Percentiles rank a stretch among this genome's conserved stretches.
Conservation (phyloP, 1,140 invertebrate genomes). For the Trichonephila clavata region DNA sequence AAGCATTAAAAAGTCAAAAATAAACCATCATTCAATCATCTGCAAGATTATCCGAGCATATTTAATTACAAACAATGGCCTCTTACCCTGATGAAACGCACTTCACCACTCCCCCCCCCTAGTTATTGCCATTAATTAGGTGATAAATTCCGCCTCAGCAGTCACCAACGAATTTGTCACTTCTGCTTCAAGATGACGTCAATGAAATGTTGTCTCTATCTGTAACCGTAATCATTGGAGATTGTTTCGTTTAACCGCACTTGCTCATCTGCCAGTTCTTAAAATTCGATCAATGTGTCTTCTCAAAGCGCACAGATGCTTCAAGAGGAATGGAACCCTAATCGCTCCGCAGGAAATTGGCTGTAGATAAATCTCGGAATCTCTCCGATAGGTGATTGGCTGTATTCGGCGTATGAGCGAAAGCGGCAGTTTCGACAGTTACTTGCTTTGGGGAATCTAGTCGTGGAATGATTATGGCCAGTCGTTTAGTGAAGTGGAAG, state of each 20-base stretch:
- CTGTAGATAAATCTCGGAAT: neutral
- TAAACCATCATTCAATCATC: too few species aligned
- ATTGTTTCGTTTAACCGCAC: conserved; percentile 24
- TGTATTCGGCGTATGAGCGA: conserved; percentile 3
- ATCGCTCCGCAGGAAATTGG: neutral
- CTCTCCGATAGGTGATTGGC: neutral
- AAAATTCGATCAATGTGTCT: conserved; percentile 15
- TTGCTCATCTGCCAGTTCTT: conserved; percentile 12
- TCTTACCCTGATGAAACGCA: too few species aligned
- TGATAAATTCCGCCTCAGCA: neutral
- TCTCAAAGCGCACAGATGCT: neutral
- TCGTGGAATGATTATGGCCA: neutral
- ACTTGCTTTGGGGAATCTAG: neutral
- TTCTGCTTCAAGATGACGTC: neutral
- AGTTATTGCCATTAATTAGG: neutral
- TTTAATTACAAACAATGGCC: too few species aligned
- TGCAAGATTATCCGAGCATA: too few species aligned
- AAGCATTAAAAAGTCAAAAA: too few species aligned
- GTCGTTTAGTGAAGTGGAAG: conserved; percentile 16
- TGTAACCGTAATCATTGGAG: neutral
- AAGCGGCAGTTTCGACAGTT: neutral
- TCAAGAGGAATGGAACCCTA: neutral
- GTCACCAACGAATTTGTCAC: neutral
- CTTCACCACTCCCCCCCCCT: too few species aligned
- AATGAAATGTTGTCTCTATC: neutral